Percentiles rank a stretch among this genome's conserved stretches.
Evolutionary conservation across 2,888 invertebrate genomes (phyloP).

Genomic region (Chymomyza fuscimana): DNA sequence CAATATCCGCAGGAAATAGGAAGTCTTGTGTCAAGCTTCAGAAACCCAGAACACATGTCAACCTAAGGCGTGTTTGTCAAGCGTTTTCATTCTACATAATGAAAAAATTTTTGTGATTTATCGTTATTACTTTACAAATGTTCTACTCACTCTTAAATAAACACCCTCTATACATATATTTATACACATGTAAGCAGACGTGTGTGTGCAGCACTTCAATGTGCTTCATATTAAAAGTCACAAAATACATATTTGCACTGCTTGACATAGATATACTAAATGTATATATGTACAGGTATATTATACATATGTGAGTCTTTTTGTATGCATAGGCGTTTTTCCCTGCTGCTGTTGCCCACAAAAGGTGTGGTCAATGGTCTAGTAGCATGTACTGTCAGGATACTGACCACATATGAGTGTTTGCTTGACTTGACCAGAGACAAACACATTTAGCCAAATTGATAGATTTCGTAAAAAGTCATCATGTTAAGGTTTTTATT

Average conservation of each 20-base stretch:
- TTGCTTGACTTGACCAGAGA: slow-evolving; percentile 19
- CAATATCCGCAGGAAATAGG: too few species aligned
- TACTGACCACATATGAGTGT: slow-evolving; percentile 31
- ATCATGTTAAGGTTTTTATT: slow-evolving; percentile 6
- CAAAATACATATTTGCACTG: slow-evolving; percentile 40
- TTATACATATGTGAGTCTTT: slow-evolving; percentile 8
- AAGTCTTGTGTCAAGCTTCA: too few species aligned
- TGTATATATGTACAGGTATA: slow-evolving; percentile 8
- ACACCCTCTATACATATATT: background rate
- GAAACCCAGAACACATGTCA: too few species aligned
- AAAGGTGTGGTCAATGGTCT: slow-evolving; percentile 34
- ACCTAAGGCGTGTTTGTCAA: too few species aligned
- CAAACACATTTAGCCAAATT: slow-evolving; percentile 58
- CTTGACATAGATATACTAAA: slow-evolving; percentile 21
- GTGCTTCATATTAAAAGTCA: slow-evolving; percentile 41
- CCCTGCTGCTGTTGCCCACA: slow-evolving; percentile 8
- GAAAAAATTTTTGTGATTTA: background rate
- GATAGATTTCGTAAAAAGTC: slow-evolving; percentile 38
- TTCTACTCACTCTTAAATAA: background rate
- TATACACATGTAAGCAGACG: background rate
- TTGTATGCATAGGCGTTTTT: slow-evolving; percentile 15
- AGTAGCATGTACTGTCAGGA: background rate
- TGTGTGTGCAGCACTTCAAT: background rate
- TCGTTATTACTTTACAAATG: background rate
- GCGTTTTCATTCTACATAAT: background rate